phyloP scores from a whole-genome alignment of 2,888 invertebrate genomes.

The Volucella bombylans region DNA sequence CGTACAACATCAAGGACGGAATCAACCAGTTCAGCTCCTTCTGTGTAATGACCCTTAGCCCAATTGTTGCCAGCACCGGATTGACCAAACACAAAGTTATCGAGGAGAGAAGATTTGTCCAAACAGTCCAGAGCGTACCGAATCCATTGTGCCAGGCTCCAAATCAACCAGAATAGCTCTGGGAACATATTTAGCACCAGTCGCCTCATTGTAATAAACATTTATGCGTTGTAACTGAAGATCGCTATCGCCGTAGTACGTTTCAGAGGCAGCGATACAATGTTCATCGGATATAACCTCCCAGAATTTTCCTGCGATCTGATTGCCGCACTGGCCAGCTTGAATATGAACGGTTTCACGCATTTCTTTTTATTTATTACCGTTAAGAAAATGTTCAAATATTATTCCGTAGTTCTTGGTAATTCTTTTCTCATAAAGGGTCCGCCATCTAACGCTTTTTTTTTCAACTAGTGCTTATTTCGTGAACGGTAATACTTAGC shows the following conservation, averaged over 20 bases:
- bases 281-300: conserved; percentile 98
- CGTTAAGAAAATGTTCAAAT: conserved; percentile 9
- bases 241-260: conserved; percentile 95
- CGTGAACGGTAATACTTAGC: no score
- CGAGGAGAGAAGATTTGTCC: conserved; percentile 96
- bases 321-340: conserved; percentile 97
- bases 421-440: no score
- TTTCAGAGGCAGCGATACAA: conserved; percentile 95
- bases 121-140: conserved; percentile 96
- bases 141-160: conserved; percentile 99
- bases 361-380: conserved; percentile 85
- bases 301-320: conserved; percentile 98
- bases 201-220: conserved; percentile 97
- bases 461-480: no score
- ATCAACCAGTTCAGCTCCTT: conserved; percentile 94
- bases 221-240: conserved; percentile 96
- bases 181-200: conserved; percentile 96
- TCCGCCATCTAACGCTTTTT: no score
- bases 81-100: conserved; percentile 97
- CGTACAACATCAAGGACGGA: conserved; percentile 92
- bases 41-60: conserved; percentile 97
- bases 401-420: conserved; percentile 1
- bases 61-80: conserved; percentile 93
- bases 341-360: conserved; percentile 98
- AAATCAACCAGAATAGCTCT: conserved; percentile 96